Evolutionary conservation across 2,888 invertebrate species (phyloP).

Genomic region (Netelia melanura): DNA sequence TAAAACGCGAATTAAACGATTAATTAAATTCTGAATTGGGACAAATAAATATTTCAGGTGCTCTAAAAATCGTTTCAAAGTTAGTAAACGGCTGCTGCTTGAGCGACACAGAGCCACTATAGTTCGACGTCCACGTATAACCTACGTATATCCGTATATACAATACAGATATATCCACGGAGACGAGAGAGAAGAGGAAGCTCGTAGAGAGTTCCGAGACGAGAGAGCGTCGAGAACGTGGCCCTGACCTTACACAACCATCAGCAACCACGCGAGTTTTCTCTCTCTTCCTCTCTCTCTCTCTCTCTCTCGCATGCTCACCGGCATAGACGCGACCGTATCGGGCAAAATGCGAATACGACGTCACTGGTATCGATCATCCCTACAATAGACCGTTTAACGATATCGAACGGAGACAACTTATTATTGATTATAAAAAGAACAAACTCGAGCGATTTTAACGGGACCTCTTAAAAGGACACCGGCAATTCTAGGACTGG

Average conservation of each 20-base stretch:
- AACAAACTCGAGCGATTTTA: slow-evolving; percentile 25
- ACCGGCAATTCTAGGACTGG: slow-evolving; percentile 65
- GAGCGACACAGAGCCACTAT: slow-evolving; percentile 42
- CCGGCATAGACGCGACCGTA: slow-evolving; percentile 65
- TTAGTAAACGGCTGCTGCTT: slow-evolving; percentile 24
- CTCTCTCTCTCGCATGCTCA: slow-evolving; percentile 16
- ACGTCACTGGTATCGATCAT: slow-evolving; percentile 73
- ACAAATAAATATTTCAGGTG: no score
- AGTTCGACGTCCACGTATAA: slow-evolving; percentile 58
- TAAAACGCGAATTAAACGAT: no score
- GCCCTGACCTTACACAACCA: slow-evolving; percentile 81
- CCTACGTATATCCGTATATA: slow-evolving; percentile 7
- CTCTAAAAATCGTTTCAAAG: no score
- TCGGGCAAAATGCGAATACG: slow-evolving; percentile 56
- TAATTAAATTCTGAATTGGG: no score
- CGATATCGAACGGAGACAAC: not conserved
- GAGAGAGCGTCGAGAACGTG: slow-evolving; percentile 70
- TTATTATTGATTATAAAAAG: not conserved
- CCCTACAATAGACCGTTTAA: not conserved
- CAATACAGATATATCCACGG: slow-evolving; percentile 36
- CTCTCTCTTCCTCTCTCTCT: slow-evolving; percentile 15
- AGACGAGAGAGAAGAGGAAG: slow-evolving; percentile 34
- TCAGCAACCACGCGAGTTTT: slow-evolving; percentile 62
- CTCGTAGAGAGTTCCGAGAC: slow-evolving; percentile 65
- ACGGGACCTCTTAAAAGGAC: slow-evolving; percentile 51